Evolutionary conservation across 2,797 vertebrate species (phyloP).

Genomic region (Sandelia bainsii): DNA sequence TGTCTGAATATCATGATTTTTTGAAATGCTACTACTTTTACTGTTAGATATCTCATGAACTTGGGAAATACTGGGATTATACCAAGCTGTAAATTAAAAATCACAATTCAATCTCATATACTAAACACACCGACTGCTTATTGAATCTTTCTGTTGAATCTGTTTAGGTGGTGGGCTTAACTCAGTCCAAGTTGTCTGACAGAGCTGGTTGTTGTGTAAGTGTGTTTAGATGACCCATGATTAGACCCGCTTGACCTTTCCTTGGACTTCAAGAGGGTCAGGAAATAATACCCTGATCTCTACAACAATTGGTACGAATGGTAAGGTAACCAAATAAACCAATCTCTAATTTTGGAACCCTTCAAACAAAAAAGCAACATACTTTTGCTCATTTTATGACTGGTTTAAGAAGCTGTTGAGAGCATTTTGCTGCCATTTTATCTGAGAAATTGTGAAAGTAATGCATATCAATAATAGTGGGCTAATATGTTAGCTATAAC

Average conservation of each 20-base stretch:
- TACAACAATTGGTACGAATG: background rate
- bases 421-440: background rate
- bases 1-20: background rate
- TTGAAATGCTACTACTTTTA: background rate
- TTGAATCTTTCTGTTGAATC: conserved; percentile 50
- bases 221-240: conserved; percentile 67
- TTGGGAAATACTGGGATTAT: too few relatives aligned
- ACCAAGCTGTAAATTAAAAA: conserved; percentile 2
- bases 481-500: conserved; percentile 4
- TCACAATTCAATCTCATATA: too few relatives aligned
- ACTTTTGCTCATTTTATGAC: background rate
- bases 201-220: conserved; percentile 53
- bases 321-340: background rate
- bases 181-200: conserved; percentile 50
- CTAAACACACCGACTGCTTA: background rate
- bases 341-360: background rate
- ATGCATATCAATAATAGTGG: background rate
- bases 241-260: conserved; percentile 69
- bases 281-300: conserved; percentile 28
- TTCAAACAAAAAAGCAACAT: background rate
- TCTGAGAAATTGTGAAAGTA: background rate
- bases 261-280: conserved; percentile 49
- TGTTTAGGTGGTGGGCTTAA: conserved; percentile 52
- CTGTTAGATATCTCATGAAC: background rate
- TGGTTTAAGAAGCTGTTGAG: background rate